These are phyloP conservation scores for Catalaphyllia jardinei DNA, from an alignment of 64 coral and sea anemone genomes.

Conservation along the genomic window DNA sequence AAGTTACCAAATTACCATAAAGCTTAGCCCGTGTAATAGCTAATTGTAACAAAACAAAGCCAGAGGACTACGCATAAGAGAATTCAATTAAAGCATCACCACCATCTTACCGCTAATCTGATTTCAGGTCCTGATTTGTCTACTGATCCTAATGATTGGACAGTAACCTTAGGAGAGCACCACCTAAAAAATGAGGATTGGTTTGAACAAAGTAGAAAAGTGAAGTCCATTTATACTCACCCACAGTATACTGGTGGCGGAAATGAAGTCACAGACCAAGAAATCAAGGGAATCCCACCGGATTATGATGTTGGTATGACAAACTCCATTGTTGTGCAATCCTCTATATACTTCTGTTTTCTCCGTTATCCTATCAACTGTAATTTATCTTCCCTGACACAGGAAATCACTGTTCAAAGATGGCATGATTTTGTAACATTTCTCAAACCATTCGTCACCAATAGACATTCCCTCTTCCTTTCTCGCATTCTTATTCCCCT, in stretches of 20 bases:
- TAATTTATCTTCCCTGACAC: background rate
- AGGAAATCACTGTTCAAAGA: background rate
- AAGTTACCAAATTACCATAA: no score
- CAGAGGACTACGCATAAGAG: background rate
- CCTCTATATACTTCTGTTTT: background rate
- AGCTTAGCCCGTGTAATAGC: no score
- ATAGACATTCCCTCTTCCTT: no score
- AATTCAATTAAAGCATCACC: background rate
- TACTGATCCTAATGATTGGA: slow-evolving; percentile 76
- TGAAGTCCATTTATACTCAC: slow-evolving; percentile 63
- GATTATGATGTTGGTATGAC: slow-evolving; percentile 85
- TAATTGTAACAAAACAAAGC: background rate
- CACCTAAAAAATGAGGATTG: slow-evolving; percentile 75
- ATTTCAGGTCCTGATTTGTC: slow-evolving; percentile 53
- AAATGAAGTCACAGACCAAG: slow-evolving; percentile 17
- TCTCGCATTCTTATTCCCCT: no score
- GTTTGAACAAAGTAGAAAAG: slow-evolving; percentile 73
- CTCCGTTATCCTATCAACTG: background rate
- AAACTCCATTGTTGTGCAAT: background rate
- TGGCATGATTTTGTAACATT: no score
- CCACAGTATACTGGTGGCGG: slow-evolving; percentile 53
- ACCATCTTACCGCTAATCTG: background rate
- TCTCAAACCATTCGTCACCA: no score
- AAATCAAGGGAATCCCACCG: slow-evolving; percentile 54
- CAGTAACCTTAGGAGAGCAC: slow-evolving; percentile 78